phyloP scores from a whole-genome alignment of 2,113 vertebrate genomes.

The Entomyzon cyanotis region DNA sequence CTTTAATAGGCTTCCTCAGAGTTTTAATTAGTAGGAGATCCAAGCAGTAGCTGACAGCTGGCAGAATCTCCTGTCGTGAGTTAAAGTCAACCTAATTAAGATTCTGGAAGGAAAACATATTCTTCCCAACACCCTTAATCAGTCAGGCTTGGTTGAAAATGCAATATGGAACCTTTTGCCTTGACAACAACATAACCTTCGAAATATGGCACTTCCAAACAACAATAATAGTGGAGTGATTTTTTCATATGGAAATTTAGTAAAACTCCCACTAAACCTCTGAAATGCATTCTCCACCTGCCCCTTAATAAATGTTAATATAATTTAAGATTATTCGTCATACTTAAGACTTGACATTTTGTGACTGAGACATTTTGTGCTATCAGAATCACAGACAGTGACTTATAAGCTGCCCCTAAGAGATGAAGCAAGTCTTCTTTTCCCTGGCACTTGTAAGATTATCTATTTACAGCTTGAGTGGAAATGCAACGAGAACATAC shows the following conservation, averaged over 20 bases:
- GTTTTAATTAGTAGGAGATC: conserved; percentile 87
- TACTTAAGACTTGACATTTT: conserved; percentile 7
- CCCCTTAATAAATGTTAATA: conserved; percentile 39
- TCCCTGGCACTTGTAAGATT: neutral
- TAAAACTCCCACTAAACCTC: neutral
- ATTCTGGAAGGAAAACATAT: conserved; percentile 81
- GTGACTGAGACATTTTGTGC: neutral
- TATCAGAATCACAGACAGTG: neutral
- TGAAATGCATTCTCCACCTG: conserved; percentile 9
- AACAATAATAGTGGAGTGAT: neutral
- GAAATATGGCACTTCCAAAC: conserved; percentile 59
- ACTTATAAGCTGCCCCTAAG: neutral
- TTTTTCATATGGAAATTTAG: conserved; percentile 23
- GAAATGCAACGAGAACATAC: neutral
- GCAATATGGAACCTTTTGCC: conserved; percentile 79
- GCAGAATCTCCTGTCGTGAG: conserved; percentile 82
- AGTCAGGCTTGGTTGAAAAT: conserved; percentile 76
- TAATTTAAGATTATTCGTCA: conserved; percentile 20
- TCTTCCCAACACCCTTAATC: conserved; percentile 82
- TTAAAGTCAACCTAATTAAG: conserved; percentile 92
- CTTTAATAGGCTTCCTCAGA: conserved; percentile 82
- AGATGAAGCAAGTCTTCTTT: neutral
- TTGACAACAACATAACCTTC: conserved; percentile 77
- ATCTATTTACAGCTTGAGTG: neutral
- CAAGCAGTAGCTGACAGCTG: conserved; percentile 86